Evolutionary conservation across 2,888 invertebrate species (phyloP).

Genomic region (Dione vanillae): DNA sequence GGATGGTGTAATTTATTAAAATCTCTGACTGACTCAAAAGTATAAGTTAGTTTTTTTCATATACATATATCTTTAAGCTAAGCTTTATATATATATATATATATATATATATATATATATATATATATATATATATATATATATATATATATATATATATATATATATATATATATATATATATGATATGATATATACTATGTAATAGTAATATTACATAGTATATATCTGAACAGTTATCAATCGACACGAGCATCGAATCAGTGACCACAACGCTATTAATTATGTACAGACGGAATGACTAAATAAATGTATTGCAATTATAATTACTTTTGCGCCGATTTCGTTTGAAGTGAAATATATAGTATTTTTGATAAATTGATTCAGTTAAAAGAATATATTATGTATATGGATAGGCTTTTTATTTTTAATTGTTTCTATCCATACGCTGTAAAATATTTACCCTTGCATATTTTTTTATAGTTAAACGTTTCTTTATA

Average conservation of each 20-base stretch:
- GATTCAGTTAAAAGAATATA: background rate
- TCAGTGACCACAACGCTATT: constrained; percentile 71
- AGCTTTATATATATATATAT: background rate
- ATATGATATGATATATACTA: no score
- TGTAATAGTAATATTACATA: constrained; percentile 62
- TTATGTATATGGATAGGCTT: no score
- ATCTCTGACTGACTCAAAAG: no score
- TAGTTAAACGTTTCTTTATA: no score
- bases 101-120: constrained; percentile 33
- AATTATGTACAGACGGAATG: constrained; percentile 73
- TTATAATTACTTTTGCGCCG: constrained; percentile 66
- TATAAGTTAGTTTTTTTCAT: no score
- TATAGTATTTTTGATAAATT: background rate
- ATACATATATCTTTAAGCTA: no score
- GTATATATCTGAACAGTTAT: constrained; percentile 51
- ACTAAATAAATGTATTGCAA: constrained; percentile 73
- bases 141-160: no score
- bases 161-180: background rate
- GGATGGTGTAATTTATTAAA: no score
- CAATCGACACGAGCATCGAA: constrained; percentile 55
- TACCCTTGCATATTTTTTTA: no score
- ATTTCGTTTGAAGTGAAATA: constrained; percentile 37
- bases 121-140: no score
- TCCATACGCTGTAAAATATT: no score
- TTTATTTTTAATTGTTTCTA: no score